Conservation (phyloP, 2,888 invertebrate genomes). For the Zelleria hepariella region DNA sequence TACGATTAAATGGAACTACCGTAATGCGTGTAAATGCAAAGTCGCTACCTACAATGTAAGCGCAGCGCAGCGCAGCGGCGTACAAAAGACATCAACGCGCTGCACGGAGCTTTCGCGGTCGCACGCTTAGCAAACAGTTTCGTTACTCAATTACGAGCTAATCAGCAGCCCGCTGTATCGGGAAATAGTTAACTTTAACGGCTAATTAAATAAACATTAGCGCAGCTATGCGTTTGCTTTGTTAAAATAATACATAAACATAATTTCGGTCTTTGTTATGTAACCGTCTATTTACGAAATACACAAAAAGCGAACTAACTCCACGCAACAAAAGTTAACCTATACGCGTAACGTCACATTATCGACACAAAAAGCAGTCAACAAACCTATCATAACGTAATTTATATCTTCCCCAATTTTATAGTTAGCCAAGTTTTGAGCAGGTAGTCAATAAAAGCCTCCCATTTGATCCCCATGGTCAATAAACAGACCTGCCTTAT, state of each 20-base stretch:
- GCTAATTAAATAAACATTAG: constrained; percentile 10
- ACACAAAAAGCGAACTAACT: neutral
- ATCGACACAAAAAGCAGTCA: neutral
- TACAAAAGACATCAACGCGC: constrained; percentile 14
- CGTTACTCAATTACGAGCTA: neutral
- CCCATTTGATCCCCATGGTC: neutral
- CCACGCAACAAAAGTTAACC: neutral
- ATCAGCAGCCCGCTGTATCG: neutral
- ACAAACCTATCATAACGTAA: neutral
- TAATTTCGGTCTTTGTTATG: neutral
- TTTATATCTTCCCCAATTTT: neutral
- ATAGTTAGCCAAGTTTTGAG: neutral
- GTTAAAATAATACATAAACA: neutral
- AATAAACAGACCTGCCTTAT: neutral
- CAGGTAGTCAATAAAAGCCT: neutral
- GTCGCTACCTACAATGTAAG: neutral
- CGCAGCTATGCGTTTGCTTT: neutral
- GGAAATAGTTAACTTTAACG: neutral
- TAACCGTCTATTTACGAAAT: neutral
- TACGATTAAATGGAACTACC: neutral
- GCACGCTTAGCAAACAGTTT: neutral
- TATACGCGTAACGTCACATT: neutral
- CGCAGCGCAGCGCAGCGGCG: neutral
- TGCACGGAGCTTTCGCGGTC: neutral
- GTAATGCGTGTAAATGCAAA: neutral